Conservation (phyloP, 64 coral and sea anemone genomes). For the Stichodactyla mertensii region DNA sequence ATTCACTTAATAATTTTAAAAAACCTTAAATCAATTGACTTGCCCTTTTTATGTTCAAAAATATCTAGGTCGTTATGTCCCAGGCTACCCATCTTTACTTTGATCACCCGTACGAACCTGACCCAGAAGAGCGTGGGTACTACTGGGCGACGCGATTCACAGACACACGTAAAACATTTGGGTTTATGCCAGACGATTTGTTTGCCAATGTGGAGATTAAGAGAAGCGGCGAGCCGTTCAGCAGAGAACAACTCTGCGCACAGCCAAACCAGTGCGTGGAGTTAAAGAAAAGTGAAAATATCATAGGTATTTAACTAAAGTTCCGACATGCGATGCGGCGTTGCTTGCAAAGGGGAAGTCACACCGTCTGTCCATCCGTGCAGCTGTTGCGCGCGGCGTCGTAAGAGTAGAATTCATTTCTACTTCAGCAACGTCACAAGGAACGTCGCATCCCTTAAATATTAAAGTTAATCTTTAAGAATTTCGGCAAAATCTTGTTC, state of each 20-base stretch:
- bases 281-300: conserved; percentile 50
- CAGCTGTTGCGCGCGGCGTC: too few species aligned
- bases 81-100: conserved; percentile 83
- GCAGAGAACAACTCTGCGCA: conserved; percentile 31
- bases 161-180: conserved; percentile 73
- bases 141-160: conserved; percentile 90
- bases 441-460: too few species aligned
- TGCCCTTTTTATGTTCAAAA: not conserved
- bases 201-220: conserved; percentile 50
- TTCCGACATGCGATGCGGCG: too few species aligned
- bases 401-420: too few species aligned
- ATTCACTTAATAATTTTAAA: too few species aligned
- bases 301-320: conserved; percentile 13
- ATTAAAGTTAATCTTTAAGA: too few species aligned
- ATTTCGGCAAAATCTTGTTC: too few species aligned
- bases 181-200: conserved; percentile 81
- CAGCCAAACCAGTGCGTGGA: conserved; percentile 6
- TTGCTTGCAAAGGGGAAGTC: too few species aligned
- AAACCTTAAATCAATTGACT: too few species aligned
- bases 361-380: too few species aligned
- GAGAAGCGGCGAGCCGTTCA: not conserved
- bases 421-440: too few species aligned
- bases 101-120: conserved; percentile 80
- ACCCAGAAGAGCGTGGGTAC: conserved; percentile 79
- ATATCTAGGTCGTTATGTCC: conserved; percentile 63